Evolutionary conservation across 2,113 vertebrate genomes (phyloP).

Genomic region (Prionailurus viverrinus): DNA sequence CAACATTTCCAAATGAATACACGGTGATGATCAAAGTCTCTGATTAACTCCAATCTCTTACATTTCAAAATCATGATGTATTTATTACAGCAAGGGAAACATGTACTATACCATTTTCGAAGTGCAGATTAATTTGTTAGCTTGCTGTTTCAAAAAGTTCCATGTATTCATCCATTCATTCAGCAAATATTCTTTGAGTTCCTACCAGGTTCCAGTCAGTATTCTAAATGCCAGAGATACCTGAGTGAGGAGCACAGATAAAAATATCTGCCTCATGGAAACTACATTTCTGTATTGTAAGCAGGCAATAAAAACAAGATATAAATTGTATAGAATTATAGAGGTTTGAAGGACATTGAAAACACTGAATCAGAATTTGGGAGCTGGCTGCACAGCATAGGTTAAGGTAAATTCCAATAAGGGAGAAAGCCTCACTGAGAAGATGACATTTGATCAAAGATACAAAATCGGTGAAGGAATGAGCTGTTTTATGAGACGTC

Average conservation of each 20-base stretch:
- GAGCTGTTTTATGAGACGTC: background rate
- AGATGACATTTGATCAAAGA: background rate
- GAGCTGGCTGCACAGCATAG: fast-evolving
- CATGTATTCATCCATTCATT: background rate
- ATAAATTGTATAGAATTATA: background rate
- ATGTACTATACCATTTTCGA: background rate
- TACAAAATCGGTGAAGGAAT: background rate
- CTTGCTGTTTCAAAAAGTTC: background rate
- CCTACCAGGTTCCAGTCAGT: background rate
- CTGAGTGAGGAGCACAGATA: background rate
- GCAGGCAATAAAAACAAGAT: background rate
- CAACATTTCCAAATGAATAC: background rate
- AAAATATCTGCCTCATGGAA: background rate
- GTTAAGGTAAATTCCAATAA: background rate
- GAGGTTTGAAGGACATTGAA: background rate
- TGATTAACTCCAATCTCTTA: background rate
- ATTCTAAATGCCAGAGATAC: background rate
- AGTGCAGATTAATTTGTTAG: background rate
- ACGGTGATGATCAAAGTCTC: background rate
- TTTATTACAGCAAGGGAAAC: background rate
- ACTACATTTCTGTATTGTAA: background rate
- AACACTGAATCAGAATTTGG: background rate
- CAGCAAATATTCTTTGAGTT: background rate
- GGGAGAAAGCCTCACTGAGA: background rate
- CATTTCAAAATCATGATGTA: background rate